Evolutionary conservation across 2,888 invertebrate genomes (phyloP).

Genomic region (Meghimatium bilineatum): DNA sequence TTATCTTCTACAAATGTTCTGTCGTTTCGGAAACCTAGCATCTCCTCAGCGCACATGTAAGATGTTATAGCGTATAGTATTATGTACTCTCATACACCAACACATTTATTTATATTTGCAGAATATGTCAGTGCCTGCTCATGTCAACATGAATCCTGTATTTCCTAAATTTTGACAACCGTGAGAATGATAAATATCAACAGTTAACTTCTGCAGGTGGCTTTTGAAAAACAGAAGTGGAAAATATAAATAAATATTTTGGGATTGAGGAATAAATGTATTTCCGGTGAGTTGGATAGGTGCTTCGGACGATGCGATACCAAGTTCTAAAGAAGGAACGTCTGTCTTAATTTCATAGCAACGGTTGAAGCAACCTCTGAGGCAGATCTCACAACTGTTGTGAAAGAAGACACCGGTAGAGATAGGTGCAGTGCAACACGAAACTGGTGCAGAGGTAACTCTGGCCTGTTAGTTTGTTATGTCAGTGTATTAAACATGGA

Average conservation of each 20-base stretch:
- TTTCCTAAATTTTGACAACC: neutral
- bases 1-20: too few relatives aligned
- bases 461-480: conserved; percentile 9
- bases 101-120: neutral
- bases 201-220: neutral
- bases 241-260: neutral
- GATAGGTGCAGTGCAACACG: neutral
- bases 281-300: neutral
- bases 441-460: neutral
- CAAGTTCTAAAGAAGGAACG: neutral
- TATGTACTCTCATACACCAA: neutral
- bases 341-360: neutral
- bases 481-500: neutral
- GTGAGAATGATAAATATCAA: neutral
- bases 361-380: too few relatives aligned
- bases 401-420: neutral
- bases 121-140: neutral
- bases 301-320: neutral
- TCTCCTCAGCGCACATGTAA: neutral
- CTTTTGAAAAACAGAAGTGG: conserved; percentile 1
- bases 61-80: neutral
- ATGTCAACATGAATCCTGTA: neutral
- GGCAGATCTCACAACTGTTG: neutral
- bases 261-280: neutral
- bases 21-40: too few relatives aligned